These are phyloP conservation scores for Drosophila suboccidentalis DNA, from an alignment of 2,888 invertebrate genomes.

Conservation along the genomic window DNA sequence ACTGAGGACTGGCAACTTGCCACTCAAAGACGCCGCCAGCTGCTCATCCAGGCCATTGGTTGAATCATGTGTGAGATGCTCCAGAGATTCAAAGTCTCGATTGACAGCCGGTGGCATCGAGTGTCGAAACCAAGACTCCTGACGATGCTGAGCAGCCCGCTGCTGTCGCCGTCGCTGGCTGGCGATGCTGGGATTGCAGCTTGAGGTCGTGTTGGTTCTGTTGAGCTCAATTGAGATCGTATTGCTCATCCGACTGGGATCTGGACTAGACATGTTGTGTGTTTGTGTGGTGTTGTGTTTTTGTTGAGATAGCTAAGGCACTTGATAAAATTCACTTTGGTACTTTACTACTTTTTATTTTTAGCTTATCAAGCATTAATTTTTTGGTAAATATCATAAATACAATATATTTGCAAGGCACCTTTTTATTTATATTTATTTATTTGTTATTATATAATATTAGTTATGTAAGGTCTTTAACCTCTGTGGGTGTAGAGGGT, in stretches of 20 bases:
- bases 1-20: conserved; percentile 53
- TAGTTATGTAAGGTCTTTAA: conserved; percentile 49
- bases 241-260: conserved; percentile 21
- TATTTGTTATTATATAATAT: conserved; percentile 20
- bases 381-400: conserved; percentile 19
- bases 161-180: conserved; percentile 73
- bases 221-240: conserved; percentile 41
- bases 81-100: conserved; percentile 83
- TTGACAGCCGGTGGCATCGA: conserved; percentile 83
- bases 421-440: conserved; percentile 3
- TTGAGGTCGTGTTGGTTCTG: conserved; percentile 49
- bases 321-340: conserved; percentile 24
- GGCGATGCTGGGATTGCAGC: conserved; percentile 39
- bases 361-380: conserved; percentile 1
- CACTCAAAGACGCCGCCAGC: conserved; percentile 73
- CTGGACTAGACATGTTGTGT: conserved; percentile 66
- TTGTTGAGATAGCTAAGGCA: conserved; percentile 14
- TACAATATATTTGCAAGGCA: conserved; percentile 17
- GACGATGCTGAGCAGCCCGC: conserved; percentile 68
- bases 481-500: conserved; percentile 15
- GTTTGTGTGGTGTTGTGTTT: conserved; percentile 1
- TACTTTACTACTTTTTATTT: not conserved
- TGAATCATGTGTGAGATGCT: conserved; percentile 73
- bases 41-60: conserved; percentile 77
- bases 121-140: conserved; percentile 83